phyloP scores from a whole-genome alignment of 2,797 vertebrate genomes.

The Poliocrania exsul region DNA sequence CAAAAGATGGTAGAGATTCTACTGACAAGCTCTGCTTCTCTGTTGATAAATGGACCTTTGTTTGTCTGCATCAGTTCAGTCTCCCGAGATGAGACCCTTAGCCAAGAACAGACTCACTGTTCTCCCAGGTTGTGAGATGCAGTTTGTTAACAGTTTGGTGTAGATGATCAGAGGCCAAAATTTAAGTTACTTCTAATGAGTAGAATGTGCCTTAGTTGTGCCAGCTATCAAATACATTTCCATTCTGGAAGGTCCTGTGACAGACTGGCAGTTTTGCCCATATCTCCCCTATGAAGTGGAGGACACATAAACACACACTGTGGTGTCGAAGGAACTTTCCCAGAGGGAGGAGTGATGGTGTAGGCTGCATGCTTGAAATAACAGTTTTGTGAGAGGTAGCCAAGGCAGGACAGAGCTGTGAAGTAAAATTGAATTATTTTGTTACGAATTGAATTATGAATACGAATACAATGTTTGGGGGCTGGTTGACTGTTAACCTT shows the following conservation, averaged over 20 bases:
- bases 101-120: neutral
- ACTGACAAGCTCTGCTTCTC: neutral
- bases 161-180: neutral
- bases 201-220: neutral
- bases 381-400: neutral
- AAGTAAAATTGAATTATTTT: neutral
- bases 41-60: neutral
- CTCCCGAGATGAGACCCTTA: neutral
- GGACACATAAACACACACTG: fast-evolving
- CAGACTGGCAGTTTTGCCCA: neutral
- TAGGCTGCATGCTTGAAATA: neutral
- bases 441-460: neutral
- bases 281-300: fast-evolving
- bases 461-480: neutral
- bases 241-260: neutral
- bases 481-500: neutral
- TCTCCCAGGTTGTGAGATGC: neutral
- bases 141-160: neutral
- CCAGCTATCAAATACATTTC: neutral
- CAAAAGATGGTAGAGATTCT: neutral
- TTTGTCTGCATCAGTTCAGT: slow-evolving; percentile 36
- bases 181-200: neutral
- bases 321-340: no score
- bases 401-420: neutral
- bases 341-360: neutral